Percentiles rank a stretch among this genome's conserved stretches.
phyloP scores from a whole-genome alignment of 2,113 vertebrate genomes.

The Elephantulus edwardii region DNA sequence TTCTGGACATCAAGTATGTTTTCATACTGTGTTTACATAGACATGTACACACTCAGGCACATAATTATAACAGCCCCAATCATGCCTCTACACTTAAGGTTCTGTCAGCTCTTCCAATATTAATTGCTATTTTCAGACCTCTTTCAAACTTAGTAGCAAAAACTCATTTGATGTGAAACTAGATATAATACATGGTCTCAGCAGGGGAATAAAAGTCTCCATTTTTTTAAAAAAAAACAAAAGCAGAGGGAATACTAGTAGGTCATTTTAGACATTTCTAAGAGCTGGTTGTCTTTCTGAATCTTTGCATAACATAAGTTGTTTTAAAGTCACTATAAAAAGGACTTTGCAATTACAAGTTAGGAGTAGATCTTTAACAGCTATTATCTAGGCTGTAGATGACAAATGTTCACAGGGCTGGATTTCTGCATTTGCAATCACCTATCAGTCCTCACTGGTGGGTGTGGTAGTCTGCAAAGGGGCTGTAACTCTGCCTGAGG shows the following conservation, averaged over 20 bases:
- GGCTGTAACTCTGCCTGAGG: background rate
- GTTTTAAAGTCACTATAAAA: constrained; percentile 59
- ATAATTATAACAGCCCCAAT: constrained; percentile 48
- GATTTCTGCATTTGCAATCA: background rate
- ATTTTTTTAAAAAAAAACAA: constrained; percentile 10
- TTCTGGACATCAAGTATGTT: constrained; percentile 29
- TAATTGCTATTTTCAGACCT: constrained; percentile 74
- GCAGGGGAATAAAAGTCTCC: constrained; percentile 52
- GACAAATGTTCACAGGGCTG: background rate
- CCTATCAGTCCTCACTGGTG: background rate
- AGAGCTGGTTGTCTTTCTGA: constrained; percentile 46
- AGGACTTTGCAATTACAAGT: background rate
- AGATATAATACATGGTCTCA: constrained; percentile 65
- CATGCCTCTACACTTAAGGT: constrained; percentile 39
- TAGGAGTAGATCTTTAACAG: constrained; percentile 46
- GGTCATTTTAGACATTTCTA: constrained; percentile 64
- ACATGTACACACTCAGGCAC: constrained; percentile 52
- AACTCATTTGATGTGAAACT: constrained; percentile 72
- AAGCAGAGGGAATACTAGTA: background rate
- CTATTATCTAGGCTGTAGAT: constrained; percentile 10
- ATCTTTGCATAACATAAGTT: constrained; percentile 58
- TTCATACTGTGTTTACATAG: constrained; percentile 63
- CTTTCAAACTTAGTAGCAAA: constrained; percentile 76
- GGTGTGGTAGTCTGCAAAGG: background rate
- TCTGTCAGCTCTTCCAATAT: constrained; percentile 68